Conservation (phyloP, 2,113 vertebrate genomes). For the Cheilinus undulatus region DNA sequence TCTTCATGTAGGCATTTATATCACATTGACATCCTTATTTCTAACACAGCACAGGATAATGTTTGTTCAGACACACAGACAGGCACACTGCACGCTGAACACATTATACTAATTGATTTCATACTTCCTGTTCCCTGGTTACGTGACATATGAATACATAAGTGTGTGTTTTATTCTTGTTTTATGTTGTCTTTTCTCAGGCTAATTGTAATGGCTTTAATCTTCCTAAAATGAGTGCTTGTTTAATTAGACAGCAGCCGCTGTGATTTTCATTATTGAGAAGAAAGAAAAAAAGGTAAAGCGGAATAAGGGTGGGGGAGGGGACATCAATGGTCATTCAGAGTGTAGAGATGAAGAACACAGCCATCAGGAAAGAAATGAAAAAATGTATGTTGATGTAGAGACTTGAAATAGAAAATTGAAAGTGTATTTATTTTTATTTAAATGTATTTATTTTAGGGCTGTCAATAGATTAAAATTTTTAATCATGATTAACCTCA, state of each 20-base stretch:
- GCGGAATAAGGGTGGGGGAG: neutral
- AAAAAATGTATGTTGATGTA: neutral
- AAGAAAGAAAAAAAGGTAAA: slow-evolving; percentile 24
- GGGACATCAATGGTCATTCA: slow-evolving; percentile 17
- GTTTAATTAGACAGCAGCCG: slow-evolving; percentile 67
- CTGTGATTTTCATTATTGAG: slow-evolving; percentile 41
- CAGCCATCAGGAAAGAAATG: neutral
- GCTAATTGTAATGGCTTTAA: slow-evolving; percentile 75
- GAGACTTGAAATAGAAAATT: no score
- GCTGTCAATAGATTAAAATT: no score
- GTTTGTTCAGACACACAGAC: neutral
- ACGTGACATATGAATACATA: slow-evolving; percentile 35
- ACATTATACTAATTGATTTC: slow-evolving; percentile 28
- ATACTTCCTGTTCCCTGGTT: slow-evolving; percentile 15
- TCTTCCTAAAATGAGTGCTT: slow-evolving; percentile 70
- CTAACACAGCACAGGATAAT: no score
- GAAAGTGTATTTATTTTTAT: no score
- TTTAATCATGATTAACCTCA: no score
- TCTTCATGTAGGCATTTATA: no score
- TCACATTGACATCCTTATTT: no score
- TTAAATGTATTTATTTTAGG: no score
- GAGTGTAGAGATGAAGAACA: neutral
- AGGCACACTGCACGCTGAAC: neutral
- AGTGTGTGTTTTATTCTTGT: slow-evolving; percentile 37
- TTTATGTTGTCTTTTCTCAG: slow-evolving; percentile 25